Evolutionary conservation across 1,140 invertebrate species (phyloP).

Genomic region (Drosophila cardini): DNA sequence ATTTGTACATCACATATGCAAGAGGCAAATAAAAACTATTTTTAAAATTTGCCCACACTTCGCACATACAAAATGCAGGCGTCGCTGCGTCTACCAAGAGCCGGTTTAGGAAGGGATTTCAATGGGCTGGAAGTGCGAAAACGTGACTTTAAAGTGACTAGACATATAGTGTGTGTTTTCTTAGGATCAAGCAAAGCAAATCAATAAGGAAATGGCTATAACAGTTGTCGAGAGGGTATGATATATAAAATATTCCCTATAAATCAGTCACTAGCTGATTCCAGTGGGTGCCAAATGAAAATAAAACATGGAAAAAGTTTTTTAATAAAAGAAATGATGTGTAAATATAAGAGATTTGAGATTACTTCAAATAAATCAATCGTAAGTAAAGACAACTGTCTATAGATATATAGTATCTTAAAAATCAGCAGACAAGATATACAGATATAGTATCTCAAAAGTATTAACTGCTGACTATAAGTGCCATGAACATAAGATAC

Average conservation of each 20-base stretch:
- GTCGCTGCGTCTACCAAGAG: conserved; percentile 31
- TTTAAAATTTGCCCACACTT: conserved; percentile 21
- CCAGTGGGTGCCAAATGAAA: too few relatives aligned
- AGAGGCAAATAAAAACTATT: conserved; percentile 31
- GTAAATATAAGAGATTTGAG: too few relatives aligned
- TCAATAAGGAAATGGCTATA: neutral
- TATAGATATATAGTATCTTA: too few relatives aligned
- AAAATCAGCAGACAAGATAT: too few relatives aligned
- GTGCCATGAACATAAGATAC: too few relatives aligned
- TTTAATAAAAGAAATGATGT: too few relatives aligned
- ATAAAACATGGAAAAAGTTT: too few relatives aligned
- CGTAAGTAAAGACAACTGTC: too few relatives aligned
- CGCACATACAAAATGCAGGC: conserved; percentile 20
- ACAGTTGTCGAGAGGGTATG: neutral
- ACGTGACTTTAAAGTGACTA: conserved; percentile 23
- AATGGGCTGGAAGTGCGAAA: neutral
- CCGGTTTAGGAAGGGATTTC: neutral
- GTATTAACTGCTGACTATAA: too few relatives aligned
- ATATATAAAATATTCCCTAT: neutral
- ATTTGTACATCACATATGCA: conserved; percentile 15
- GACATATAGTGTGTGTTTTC: neutral
- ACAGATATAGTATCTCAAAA: too few relatives aligned
- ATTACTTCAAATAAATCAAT: too few relatives aligned
- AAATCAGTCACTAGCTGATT: too few relatives aligned
- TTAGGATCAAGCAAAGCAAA: neutral